A percentile compares a stretch with the other conserved stretches of the same genome.
These are phyloP conservation scores for Chlorodrepanis virens DNA, from an alignment of 2,113 vertebrate species.

Conservation along the genomic window DNA sequence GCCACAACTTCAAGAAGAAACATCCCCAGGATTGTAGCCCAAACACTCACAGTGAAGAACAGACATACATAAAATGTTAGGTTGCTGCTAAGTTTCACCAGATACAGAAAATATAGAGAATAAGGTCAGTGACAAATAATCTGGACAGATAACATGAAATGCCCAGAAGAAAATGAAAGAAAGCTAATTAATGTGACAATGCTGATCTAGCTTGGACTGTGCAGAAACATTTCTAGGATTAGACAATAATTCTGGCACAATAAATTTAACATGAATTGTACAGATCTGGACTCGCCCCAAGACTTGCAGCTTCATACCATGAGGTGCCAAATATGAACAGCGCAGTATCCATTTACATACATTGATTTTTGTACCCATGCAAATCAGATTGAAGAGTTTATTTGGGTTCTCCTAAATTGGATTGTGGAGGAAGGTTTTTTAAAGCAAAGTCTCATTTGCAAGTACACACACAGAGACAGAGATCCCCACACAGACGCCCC, in stretches of 20 bases:
- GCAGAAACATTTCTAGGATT: background rate
- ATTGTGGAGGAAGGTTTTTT: background rate
- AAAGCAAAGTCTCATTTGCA: background rate
- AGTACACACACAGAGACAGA: accelerated
- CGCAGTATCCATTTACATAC: accelerated
- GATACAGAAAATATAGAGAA: background rate
- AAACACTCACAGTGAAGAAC: background rate
- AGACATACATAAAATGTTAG: background rate
- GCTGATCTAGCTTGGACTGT: background rate
- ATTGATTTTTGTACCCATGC: background rate
- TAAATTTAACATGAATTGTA: background rate
- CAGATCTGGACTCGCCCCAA: background rate
- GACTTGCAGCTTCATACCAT: background rate
- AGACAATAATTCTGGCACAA: background rate
- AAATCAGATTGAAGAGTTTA: background rate
- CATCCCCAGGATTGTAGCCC: background rate
- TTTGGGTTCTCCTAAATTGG: background rate
- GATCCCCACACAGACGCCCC: accelerated
- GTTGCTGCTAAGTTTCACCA: background rate
- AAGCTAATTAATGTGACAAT: background rate
- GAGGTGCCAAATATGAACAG: background rate
- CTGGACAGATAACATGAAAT: background rate
- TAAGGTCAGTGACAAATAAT: background rate
- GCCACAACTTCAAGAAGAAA: background rate
- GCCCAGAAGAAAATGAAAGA: background rate